Evolutionary conservation across 1,140 invertebrate genomes (phyloP).

Genomic region (Conus ventricosus): DNA sequence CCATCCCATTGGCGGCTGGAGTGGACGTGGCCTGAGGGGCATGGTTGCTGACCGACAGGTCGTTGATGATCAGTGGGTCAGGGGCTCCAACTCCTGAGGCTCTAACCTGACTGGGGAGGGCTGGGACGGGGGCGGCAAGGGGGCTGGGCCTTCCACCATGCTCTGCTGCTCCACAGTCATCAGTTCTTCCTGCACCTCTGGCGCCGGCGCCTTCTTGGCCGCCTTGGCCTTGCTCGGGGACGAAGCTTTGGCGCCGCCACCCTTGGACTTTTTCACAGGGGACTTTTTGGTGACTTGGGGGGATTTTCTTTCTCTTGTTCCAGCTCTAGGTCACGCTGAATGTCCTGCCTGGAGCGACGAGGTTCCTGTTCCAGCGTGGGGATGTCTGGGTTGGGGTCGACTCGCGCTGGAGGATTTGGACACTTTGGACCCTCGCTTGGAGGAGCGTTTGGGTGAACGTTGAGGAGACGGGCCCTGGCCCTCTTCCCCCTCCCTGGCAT

Average conservation of each 20-base stretch:
- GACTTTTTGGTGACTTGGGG: constrained; percentile 14
- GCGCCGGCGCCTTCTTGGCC: not conserved
- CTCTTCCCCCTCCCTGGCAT: constrained; percentile 46
- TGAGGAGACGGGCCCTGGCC: constrained; percentile 51
- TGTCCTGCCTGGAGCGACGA: constrained; percentile 36
- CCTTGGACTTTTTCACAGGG: constrained; percentile 28
- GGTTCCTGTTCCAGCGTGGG: constrained; percentile 21
- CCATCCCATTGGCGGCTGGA: constrained; percentile 58
- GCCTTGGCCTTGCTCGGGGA: constrained; percentile 31
- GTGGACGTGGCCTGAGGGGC: constrained; percentile 59
- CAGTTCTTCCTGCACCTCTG: constrained; percentile 33
- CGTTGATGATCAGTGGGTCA: constrained; percentile 50
- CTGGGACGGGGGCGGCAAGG: not conserved
- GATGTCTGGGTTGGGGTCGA: constrained; percentile 25
- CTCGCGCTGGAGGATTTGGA: constrained; percentile 44
- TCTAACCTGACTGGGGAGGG: constrained; percentile 49
- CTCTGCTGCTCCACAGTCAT: constrained; percentile 7
- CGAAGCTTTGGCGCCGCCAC: constrained; percentile 17
- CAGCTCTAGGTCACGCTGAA: constrained; percentile 40
- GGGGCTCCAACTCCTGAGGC: constrained; percentile 46
- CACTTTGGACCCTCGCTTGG: constrained; percentile 44
- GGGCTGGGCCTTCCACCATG: constrained; percentile 21
- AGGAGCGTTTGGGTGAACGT: constrained; percentile 54
- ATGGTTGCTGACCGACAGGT: constrained; percentile 47
- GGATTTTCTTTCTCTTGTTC: constrained; percentile 46